phyloP scores from a whole-genome alignment of 2,888 invertebrate genomes.

The Andrena camellia region DNA sequence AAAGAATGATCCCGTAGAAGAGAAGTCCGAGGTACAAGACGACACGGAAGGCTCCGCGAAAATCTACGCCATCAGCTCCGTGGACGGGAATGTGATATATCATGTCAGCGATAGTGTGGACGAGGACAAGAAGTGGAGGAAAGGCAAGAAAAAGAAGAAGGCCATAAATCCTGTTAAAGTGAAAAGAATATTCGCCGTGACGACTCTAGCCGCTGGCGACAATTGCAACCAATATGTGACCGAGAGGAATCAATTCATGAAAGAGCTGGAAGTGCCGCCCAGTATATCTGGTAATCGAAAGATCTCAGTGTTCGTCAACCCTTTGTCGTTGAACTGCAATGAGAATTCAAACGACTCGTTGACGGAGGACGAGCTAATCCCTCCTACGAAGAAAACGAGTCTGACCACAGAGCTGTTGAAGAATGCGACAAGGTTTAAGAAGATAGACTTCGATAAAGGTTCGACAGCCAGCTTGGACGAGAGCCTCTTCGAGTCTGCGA shows the following conservation, averaged over 20 bases:
- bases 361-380: conserved; percentile 79
- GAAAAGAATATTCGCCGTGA: conserved; percentile 86
- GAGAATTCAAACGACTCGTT: conserved; percentile 83
- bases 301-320: conserved; percentile 90
- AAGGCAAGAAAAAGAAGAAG: conserved; percentile 78
- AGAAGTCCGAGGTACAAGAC: conserved; percentile 79
- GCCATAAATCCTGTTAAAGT: conserved; percentile 84
- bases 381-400: conserved; percentile 70
- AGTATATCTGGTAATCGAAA: conserved; percentile 86
- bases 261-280: conserved; percentile 86
- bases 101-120: conserved; percentile 86
- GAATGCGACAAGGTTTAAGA: conserved; percentile 82
- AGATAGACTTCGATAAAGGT: conserved; percentile 79
- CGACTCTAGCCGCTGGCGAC: conserved; percentile 85
- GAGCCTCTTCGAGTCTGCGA: conserved; percentile 81
- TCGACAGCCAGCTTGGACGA: conserved; percentile 82
- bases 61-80: conserved; percentile 93
- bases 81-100: conserved; percentile 92
- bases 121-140: conserved; percentile 75
- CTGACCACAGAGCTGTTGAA: conserved; percentile 78
- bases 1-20: conserved; percentile 79
- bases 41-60: conserved; percentile 85
- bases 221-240: conserved; percentile 85
- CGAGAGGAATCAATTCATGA: conserved; percentile 83
- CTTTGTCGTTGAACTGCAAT: conserved; percentile 85